Conservation (phyloP, 2,113 vertebrate genomes). For the Xiphophorus maculatus region DNA sequence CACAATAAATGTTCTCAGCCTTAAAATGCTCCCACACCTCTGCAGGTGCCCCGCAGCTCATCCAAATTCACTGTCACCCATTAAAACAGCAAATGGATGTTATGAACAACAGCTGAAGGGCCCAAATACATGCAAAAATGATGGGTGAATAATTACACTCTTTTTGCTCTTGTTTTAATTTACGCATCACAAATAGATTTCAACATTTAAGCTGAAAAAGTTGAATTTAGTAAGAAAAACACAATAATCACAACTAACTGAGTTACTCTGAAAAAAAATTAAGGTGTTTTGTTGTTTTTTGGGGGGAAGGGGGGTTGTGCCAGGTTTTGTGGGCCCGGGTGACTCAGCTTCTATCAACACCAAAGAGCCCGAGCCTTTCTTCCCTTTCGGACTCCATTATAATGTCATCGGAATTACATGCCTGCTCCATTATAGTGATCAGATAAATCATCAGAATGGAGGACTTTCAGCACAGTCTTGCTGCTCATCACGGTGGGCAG, state of each 20-base stretch:
- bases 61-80: slow-evolving; percentile 45
- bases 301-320: background rate
- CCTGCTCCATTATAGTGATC: slow-evolving; percentile 64
- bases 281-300: background rate
- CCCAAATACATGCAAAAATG: slow-evolving; percentile 25
- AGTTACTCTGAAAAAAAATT: slow-evolving; percentile 5
- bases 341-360: slow-evolving; percentile 39
- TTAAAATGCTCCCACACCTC: slow-evolving; percentile 63
- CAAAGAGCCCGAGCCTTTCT: slow-evolving; percentile 38
- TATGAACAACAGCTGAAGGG: slow-evolving; percentile 53
- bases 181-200: slow-evolving; percentile 14
- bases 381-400: slow-evolving; percentile 53
- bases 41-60: slow-evolving; percentile 48
- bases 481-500: slow-evolving; percentile 59
- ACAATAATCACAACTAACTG: slow-evolving; percentile 16
- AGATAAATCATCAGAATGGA: slow-evolving; percentile 64
- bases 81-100: slow-evolving; percentile 52
- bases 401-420: slow-evolving; percentile 67
- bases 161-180: slow-evolving; percentile 19
- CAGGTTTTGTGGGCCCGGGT: slow-evolving; percentile 13
- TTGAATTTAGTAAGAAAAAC: background rate
- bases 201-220: background rate
- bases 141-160: slow-evolving; percentile 22
- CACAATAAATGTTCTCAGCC: slow-evolving; percentile 57
- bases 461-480: slow-evolving; percentile 58